Percentiles rank a stretch among this genome's conserved stretches.
Evolutionary conservation across 1,140 invertebrate genomes (phyloP).

Genomic region (Euura saliciscinereae): DNA sequence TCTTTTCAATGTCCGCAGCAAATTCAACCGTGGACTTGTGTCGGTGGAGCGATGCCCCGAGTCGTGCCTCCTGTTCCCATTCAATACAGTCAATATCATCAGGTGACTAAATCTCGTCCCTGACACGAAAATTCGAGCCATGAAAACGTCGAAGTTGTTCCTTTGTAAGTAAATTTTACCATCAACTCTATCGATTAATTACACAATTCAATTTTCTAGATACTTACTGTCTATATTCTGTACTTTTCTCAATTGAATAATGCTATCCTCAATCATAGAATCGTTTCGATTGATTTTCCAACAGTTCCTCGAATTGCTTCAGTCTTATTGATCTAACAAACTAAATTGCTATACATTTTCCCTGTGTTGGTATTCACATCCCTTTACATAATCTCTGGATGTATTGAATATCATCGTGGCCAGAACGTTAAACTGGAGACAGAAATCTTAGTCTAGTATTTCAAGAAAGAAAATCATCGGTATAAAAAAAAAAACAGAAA

Average conservation of each 20-base stretch:
- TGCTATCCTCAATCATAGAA: background rate
- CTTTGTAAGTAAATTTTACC: constrained; percentile 62
- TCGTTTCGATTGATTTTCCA: background rate
- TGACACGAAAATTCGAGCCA: constrained; percentile 80
- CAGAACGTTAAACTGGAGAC: too few relatives aligned
- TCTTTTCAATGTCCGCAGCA: constrained; percentile 56
- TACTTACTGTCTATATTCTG: too few relatives aligned
- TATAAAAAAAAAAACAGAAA: too few relatives aligned
- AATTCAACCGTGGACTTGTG: constrained; percentile 66
- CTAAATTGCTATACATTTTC: background rate
- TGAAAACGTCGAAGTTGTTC: constrained; percentile 76
- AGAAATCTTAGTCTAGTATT: too few relatives aligned
- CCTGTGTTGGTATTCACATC: too few relatives aligned
- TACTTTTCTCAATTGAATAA: too few relatives aligned
- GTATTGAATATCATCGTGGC: background rate
- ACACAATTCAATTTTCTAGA: too few relatives aligned
- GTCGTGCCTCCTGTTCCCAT: constrained; percentile 41
- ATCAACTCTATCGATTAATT: background rate
- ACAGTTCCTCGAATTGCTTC: background rate
- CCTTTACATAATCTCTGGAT: constrained; percentile 17
- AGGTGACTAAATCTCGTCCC: constrained; percentile 62
- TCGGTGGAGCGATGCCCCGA: constrained; percentile 45
- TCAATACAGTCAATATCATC: constrained; percentile 35
- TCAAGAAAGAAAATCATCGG: background rate
- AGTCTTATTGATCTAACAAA: constrained; percentile 11